Conservation (phyloP, 2,797 vertebrate genomes). For the Limosa lapponica region DNA sequence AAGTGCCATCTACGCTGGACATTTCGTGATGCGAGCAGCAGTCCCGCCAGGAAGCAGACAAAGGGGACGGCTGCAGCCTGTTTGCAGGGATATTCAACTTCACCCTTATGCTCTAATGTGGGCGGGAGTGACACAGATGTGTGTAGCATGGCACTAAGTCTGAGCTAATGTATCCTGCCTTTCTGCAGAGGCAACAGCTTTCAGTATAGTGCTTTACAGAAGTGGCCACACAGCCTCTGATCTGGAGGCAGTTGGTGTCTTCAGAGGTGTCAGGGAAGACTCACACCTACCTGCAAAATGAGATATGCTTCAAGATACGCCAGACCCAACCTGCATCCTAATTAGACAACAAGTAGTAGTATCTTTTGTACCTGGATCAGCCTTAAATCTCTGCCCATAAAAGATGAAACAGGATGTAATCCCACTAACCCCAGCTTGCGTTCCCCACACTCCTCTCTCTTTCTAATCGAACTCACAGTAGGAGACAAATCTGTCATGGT, state of each 20-base stretch:
- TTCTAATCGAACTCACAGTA: background rate
- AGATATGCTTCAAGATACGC: accelerated
- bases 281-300: background rate
- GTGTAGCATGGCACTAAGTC: background rate
- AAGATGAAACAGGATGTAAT: background rate
- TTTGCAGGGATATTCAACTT: background rate
- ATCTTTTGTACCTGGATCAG: background rate
- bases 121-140: background rate
- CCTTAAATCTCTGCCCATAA: background rate
- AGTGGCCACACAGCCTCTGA: background rate
- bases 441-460: background rate
- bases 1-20: background rate
- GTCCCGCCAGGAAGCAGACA: background rate
- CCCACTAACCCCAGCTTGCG: background rate
- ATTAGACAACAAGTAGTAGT: background rate
- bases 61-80: background rate
- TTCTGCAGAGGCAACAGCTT: background rate
- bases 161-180: background rate
- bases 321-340: background rate
- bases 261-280: background rate
- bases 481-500: background rate
- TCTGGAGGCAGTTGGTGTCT: background rate
- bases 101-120: background rate
- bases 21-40: background rate
- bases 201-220: background rate